phyloP scores from a whole-genome alignment of 2,113 vertebrate genomes.

The Burhinus bistriatus region DNA sequence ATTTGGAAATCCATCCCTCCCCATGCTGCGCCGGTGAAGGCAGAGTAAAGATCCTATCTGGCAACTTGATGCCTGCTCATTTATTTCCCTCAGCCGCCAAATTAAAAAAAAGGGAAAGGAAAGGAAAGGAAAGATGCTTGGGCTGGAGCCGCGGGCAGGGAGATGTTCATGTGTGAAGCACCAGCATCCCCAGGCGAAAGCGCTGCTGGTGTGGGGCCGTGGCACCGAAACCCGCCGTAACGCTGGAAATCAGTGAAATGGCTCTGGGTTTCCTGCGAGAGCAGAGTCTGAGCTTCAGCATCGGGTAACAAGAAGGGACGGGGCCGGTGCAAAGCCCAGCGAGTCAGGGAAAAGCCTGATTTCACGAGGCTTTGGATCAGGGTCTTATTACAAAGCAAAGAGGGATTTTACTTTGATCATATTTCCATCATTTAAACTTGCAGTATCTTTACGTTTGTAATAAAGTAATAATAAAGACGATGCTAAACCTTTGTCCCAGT shows the following conservation, averaged over 20 bases:
- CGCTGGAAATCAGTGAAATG: background rate
- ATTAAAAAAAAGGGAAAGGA: background rate
- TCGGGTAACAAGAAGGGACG: background rate
- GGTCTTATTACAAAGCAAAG: background rate
- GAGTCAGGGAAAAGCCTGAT: background rate
- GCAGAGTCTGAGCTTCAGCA: background rate
- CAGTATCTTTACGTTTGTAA: background rate
- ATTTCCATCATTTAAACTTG: background rate
- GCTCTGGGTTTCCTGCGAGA: background rate
- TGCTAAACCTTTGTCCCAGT: background rate
- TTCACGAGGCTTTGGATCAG: background rate
- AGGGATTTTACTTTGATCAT: background rate
- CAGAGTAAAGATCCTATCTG: background rate
- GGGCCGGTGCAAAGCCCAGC: background rate
- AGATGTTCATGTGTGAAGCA: background rate
- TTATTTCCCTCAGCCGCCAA: background rate
- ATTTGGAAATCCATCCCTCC: constrained; percentile 27
- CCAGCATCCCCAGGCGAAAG: background rate
- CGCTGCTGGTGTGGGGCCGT: accelerated
- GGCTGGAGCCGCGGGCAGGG: background rate
- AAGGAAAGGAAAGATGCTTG: background rate
- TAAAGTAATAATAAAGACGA: background rate
- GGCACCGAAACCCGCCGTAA: background rate
- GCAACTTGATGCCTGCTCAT: background rate
- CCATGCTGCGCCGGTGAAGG: accelerated